Percentiles rank a stretch among this genome's conserved stretches.
These are phyloP conservation scores for Podarcis muralis DNA, from an alignment of 2,113 vertebrate species.

Conservation along the genomic window DNA sequence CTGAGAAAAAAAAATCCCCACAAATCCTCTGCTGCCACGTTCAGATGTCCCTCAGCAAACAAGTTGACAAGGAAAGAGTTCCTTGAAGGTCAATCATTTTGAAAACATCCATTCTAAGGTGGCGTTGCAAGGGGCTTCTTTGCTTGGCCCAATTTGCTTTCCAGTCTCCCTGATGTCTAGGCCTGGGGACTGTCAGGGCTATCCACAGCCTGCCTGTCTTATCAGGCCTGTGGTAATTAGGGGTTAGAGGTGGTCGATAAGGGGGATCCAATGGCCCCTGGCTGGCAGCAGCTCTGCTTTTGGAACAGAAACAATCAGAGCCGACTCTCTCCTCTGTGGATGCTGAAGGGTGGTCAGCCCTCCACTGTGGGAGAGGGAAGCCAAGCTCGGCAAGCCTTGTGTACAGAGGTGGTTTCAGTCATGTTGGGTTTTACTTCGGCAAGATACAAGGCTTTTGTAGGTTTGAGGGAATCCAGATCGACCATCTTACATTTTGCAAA, in stretches of 20 bases:
- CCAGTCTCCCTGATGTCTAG: background rate
- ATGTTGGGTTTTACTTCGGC: background rate
- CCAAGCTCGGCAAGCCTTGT: background rate
- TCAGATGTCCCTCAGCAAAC: background rate
- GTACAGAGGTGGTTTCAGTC: background rate
- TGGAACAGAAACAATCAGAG: background rate
- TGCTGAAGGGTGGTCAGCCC: background rate
- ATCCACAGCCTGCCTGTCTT: slow-evolving; percentile 16
- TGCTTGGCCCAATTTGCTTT: background rate
- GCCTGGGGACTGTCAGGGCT: slow-evolving; percentile 10
- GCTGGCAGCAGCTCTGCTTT: background rate
- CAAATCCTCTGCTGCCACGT: background rate
- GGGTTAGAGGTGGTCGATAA: slow-evolving; percentile 28
- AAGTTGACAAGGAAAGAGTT: background rate
- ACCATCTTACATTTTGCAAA: background rate
- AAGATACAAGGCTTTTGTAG: background rate
- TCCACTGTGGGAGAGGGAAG: too few relatives aligned
- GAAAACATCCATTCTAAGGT: background rate
- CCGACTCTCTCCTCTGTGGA: background rate
- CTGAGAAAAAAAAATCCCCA: background rate
- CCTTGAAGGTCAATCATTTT: background rate
- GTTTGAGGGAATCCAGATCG: background rate
- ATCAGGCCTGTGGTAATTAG: slow-evolving; percentile 20
- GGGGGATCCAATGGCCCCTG: background rate
- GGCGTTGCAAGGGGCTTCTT: background rate